phyloP scores from a whole-genome alignment of 1,140 invertebrate species.

The Caenorhabditis brenneri region DNA sequence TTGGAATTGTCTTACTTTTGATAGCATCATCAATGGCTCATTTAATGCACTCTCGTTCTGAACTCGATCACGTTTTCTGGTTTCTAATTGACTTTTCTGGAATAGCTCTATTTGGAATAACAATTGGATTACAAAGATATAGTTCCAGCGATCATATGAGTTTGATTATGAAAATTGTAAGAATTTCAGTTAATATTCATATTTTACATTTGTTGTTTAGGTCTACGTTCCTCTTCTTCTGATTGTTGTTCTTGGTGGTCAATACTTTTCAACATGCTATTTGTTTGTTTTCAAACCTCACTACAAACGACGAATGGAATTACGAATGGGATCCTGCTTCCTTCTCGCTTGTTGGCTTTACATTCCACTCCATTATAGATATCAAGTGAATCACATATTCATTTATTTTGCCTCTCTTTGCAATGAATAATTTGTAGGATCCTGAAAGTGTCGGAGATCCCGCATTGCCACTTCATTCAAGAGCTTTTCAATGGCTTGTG shows the following conservation, averaged over 20 bases:
- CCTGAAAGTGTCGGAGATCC: slow-evolving; percentile 39
- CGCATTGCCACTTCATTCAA: slow-evolving; percentile 50
- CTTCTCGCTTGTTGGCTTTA: slow-evolving; percentile 59
- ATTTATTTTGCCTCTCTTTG: neutral
- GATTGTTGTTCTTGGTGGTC: slow-evolving; percentile 56
- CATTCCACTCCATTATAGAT: slow-evolving; percentile 55
- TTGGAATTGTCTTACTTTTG: slow-evolving; percentile 55
- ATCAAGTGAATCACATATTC: slow-evolving; percentile 48
- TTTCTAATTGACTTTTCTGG: slow-evolving; percentile 61
- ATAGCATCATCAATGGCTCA: slow-evolving; percentile 61
- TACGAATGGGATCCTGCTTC: slow-evolving; percentile 56
- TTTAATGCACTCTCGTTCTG: slow-evolving; percentile 62
- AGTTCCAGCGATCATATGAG: slow-evolving; percentile 48
- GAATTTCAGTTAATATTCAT: neutral
- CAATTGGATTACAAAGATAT: slow-evolving; percentile 61
- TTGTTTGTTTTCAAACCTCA: slow-evolving; percentile 56
- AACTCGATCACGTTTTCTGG: slow-evolving; percentile 62
- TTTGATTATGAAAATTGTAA: slow-evolving; percentile 40
- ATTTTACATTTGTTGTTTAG: slow-evolving; percentile 29
- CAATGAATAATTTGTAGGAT: slow-evolving; percentile 43
- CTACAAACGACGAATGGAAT: slow-evolving; percentile 55
- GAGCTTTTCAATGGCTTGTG: slow-evolving; percentile 61
- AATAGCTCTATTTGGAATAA: slow-evolving; percentile 59
- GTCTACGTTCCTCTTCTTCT: slow-evolving; percentile 54
- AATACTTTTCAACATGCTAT: slow-evolving; percentile 56